These are phyloP conservation scores for Drosophila tanythrix DNA, from an alignment of 2,888 invertebrate species.

Conservation along the genomic window DNA sequence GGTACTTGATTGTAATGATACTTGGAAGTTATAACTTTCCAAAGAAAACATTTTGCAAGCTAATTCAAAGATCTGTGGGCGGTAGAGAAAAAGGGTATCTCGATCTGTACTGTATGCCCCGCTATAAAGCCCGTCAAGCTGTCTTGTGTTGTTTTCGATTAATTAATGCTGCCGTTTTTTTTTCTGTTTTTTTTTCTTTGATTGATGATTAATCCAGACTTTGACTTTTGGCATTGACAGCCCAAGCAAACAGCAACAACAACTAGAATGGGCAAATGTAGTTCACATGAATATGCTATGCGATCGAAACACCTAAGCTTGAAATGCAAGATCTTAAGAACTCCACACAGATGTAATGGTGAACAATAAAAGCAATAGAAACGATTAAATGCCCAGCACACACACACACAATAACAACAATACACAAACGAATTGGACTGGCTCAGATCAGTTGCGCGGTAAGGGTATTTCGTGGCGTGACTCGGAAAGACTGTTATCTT, in stretches of 20 bases:
- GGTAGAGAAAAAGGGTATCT: background rate
- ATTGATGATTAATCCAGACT: constrained; percentile 80
- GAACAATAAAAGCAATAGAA: background rate
- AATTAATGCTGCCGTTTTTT: constrained; percentile 61
- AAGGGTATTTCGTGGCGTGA: constrained; percentile 27
- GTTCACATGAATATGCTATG: constrained; percentile 9
- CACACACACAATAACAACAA: background rate
- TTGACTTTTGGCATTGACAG: constrained; percentile 76
- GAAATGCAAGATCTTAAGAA: background rate
- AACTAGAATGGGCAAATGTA: constrained; percentile 28
- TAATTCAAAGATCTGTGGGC: constrained; percentile 1
- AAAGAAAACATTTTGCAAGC: constrained; percentile 35
- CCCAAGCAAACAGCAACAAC: constrained; percentile 10
- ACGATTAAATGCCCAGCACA: background rate
- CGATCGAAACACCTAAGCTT: background rate
- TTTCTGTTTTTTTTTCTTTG: constrained; percentile 42
- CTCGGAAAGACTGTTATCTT: constrained; percentile 2
- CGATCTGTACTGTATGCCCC: constrained; percentile 1
- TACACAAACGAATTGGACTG: background rate
- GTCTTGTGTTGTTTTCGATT: constrained; percentile 56
- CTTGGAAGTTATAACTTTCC: constrained; percentile 38
- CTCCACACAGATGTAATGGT: background rate
- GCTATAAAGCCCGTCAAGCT: background rate
- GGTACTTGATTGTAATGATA: constrained; percentile 7
- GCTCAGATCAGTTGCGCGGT: background rate